Evolutionary conservation across 2,113 vertebrate genomes (phyloP).

Genomic region (Merops nubicus): DNA sequence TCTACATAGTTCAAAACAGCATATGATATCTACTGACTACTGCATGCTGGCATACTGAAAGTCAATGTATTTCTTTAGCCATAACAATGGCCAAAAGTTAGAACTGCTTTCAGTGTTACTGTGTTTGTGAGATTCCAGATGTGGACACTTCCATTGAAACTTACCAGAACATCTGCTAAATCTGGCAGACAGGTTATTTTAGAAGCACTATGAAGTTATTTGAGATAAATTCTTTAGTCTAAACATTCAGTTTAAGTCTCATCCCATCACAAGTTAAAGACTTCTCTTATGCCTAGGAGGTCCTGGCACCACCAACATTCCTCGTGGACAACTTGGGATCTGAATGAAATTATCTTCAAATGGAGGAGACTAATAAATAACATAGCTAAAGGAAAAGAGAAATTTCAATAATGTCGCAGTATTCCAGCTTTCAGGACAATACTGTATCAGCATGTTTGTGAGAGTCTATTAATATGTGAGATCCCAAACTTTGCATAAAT

Average conservation of each 20-base stretch:
- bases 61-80: background rate
- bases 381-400: background rate
- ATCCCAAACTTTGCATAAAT: background rate
- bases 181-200: slow-evolving; percentile 36
- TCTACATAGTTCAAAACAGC: background rate
- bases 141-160: background rate
- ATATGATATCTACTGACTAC: background rate
- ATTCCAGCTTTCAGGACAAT: background rate
- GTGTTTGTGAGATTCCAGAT: slow-evolving; percentile 6
- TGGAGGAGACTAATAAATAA: slow-evolving; percentile 9
- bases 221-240: slow-evolving; percentile 23
- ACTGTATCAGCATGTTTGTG: background rate
- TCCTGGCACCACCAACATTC: slow-evolving; percentile 12
- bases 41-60: background rate
- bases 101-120: background rate
- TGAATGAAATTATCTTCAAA: slow-evolving; percentile 39
- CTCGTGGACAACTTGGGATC: slow-evolving; percentile 3
- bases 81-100: background rate
- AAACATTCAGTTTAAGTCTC: slow-evolving; percentile 27
- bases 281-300: slow-evolving; percentile 3
- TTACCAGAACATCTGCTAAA: slow-evolving; percentile 19
- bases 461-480: fast-evolving
- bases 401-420: background rate
- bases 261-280: slow-evolving; percentile 17
- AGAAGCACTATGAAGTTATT: background rate